phyloP scores from a whole-genome alignment of 2,797 vertebrate genomes.

The Sebastes alutus region DNA sequence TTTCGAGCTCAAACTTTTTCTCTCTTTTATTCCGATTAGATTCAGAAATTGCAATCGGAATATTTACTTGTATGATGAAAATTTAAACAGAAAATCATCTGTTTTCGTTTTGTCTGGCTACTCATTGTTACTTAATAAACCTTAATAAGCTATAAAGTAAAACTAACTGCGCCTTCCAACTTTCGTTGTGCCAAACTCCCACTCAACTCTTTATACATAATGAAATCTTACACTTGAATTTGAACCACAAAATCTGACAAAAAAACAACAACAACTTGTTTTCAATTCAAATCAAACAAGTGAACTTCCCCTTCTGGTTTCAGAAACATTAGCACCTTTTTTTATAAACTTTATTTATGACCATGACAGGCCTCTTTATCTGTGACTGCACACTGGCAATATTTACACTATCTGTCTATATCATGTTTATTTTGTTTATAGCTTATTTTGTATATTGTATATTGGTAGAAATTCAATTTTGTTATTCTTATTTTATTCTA shows the following conservation, averaged over 20 bases:
- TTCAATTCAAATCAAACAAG: not conserved
- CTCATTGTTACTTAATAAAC: not conserved
- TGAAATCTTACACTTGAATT: too few relatives aligned
- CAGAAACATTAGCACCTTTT: not conserved
- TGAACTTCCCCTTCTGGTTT: not conserved
- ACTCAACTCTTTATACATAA: too few relatives aligned
- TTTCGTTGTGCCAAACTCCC: not conserved
- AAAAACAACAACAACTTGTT: not conserved
- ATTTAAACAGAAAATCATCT: not conserved
- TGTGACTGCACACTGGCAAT: not conserved
- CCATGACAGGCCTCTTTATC: conserved; percentile 3
- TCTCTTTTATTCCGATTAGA: not conserved
- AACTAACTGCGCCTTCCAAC: not conserved
- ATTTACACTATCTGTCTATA: too few relatives aligned
- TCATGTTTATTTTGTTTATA: too few relatives aligned
- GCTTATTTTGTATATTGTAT: too few relatives aligned
- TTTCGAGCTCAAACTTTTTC: not conserved
- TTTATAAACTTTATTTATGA: not conserved
- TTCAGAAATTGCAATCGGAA: not conserved
- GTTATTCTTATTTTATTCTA: too few relatives aligned
- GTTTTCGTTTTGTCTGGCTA: not conserved
- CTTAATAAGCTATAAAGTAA: not conserved
- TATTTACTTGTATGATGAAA: accelerated
- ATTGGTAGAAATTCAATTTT: too few relatives aligned
- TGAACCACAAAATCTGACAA: not conserved